A percentile compares a stretch with the other conserved stretches of the same genome.
Evolutionary conservation across 1,140 invertebrate species (phyloP).

Genomic region (Hyposmocoma kahamanoa): DNA sequence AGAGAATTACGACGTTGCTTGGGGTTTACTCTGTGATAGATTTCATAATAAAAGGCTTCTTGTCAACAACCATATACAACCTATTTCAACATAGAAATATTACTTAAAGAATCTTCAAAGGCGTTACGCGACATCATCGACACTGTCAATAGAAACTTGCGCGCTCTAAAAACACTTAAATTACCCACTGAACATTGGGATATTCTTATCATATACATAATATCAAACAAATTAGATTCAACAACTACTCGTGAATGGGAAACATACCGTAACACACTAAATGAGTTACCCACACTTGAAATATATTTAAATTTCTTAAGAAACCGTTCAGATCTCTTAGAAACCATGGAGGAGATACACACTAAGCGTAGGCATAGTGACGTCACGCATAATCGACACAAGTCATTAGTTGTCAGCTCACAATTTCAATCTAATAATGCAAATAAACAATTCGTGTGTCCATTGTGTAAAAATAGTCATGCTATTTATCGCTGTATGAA

Average conservation of each 20-base stretch:
- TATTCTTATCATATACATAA: constrained; percentile 3
- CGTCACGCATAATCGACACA: constrained; percentile 6
- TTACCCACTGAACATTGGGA: constrained; percentile 2
- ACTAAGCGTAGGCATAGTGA: constrained; percentile 10
- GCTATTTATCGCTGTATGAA: background rate
- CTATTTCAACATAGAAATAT: constrained; percentile 1
- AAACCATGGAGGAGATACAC: background rate
- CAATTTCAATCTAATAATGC: background rate
- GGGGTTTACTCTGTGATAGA: constrained; percentile 12
- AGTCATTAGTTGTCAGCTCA: background rate
- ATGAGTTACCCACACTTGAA: too few relatives aligned
- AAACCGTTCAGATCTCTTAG: constrained; percentile 8
- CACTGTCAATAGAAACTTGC: background rate
- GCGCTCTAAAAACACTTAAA: constrained; percentile 6
- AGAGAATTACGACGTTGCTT: constrained; percentile 13
- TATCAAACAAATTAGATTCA: constrained; percentile 6
- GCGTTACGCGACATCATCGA: background rate
- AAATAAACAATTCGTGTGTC: background rate
- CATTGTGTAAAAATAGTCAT: background rate
- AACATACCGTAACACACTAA: constrained; percentile 2
- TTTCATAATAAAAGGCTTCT: constrained; percentile 14
- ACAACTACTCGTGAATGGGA: constrained; percentile 8
- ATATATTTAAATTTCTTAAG: too few relatives aligned
- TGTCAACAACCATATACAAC: constrained; percentile 11
- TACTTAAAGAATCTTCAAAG: background rate